phyloP scores from a whole-genome alignment of 2,888 invertebrate species.

The Cristatella mucedo region DNA sequence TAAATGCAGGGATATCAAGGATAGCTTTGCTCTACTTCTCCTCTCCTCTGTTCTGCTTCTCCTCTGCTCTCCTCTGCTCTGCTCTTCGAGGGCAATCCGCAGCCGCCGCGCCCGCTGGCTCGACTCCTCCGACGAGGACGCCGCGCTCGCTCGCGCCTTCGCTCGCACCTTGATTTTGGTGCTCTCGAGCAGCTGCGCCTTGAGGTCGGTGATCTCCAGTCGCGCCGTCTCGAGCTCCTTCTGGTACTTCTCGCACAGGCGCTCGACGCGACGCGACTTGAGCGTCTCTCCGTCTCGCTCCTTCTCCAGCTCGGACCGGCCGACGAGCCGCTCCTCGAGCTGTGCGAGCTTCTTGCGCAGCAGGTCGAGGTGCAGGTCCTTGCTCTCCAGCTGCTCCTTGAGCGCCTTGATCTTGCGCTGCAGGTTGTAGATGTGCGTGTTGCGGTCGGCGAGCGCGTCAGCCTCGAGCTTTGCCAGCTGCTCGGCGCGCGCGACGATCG shows the following conservation, averaged over 20 bases:
- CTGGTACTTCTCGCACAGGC: slow-evolving; percentile 65
- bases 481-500: slow-evolving; percentile 65
- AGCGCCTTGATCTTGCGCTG: slow-evolving; percentile 63
- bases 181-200: slow-evolving; percentile 43
- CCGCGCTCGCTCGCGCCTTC: too few species aligned
- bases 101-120: too few species aligned
- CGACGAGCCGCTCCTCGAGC: slow-evolving; percentile 56
- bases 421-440: slow-evolving; percentile 70
- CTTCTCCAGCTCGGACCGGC: slow-evolving; percentile 25
- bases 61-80: too few species aligned
- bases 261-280: slow-evolving; percentile 49
- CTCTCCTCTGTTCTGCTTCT: too few species aligned
- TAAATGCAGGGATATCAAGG: too few species aligned
- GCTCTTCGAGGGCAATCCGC: too few species aligned
- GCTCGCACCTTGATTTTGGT: slow-evolving; percentile 30
- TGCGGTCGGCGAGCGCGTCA: slow-evolving; percentile 68
- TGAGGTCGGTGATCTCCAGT: slow-evolving; percentile 62
- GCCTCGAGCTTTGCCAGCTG: slow-evolving; percentile 63
- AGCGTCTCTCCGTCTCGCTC: slow-evolving; percentile 26
- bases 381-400: slow-evolving; percentile 73
- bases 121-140: too few species aligned
- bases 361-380: slow-evolving; percentile 76
- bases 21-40: too few species aligned
- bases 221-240: slow-evolving; percentile 65
- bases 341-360: slow-evolving; percentile 68